Evolutionary conservation across 2,113 vertebrate genomes (phyloP).

Genomic region (Seriola rivoliana): DNA sequence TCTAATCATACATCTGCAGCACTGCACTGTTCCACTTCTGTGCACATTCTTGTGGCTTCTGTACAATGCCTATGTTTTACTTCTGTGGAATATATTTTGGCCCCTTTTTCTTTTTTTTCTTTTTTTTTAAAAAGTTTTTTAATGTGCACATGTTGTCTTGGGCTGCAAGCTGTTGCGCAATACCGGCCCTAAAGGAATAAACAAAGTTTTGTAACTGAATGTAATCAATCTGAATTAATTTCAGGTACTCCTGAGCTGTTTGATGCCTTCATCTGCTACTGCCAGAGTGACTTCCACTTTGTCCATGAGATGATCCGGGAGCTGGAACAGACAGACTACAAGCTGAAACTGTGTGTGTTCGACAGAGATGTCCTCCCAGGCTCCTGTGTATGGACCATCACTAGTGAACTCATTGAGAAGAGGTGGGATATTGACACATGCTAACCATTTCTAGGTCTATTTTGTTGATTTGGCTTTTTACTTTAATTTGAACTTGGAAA

Average conservation of each 20-base stretch:
- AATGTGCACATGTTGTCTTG: not conserved
- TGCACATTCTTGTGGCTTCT: not conserved
- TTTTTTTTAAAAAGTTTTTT: too few species aligned
- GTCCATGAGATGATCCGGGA: slow-evolving; percentile 96
- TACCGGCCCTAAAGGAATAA: not conserved
- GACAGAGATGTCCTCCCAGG: slow-evolving; percentile 96
- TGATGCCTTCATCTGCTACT: slow-evolving; percentile 99
- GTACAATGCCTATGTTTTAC: not conserved
- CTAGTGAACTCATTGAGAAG: slow-evolving; percentile 95
- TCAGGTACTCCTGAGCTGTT: slow-evolving; percentile 87
- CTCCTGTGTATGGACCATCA: slow-evolving; percentile 95
- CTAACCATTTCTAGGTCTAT: not conserved
- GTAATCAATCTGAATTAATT: not conserved
- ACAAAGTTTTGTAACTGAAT: not conserved
- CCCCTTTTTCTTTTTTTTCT: too few species aligned
- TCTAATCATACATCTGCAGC: not conserved
- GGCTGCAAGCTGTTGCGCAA: not conserved
- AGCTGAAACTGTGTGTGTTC: slow-evolving; percentile 95
- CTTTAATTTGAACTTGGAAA: not conserved
- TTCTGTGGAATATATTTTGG: not conserved
- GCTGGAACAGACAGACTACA: slow-evolving; percentile 91
- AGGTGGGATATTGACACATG: slow-evolving; percentile 78
- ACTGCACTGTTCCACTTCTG: not conserved
- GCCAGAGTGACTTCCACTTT: slow-evolving; percentile 91
- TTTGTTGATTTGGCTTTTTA: not conserved